Base-by-base conservation (phyloP, 2,113 vertebrate species). In the Mungos mungo region DNA sequence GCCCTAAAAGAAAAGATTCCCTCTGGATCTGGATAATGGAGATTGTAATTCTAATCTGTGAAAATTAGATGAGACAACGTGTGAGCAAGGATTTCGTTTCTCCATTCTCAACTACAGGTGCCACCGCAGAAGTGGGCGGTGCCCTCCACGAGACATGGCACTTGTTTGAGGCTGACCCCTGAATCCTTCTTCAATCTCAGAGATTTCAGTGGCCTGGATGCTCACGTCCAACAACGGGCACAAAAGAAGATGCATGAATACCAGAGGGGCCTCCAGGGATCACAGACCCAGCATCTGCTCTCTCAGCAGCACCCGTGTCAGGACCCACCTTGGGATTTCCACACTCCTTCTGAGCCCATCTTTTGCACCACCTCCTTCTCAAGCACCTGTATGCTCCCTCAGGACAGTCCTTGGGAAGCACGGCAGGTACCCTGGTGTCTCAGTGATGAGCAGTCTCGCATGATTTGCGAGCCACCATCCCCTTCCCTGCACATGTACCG, bases 21-120 rank as follows among this genome's bases (percentile, higher is more conserved):
- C 31, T 63, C 1, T 82, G 60, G 50, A 25, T 77, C 52, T 45
- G 33, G 21, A 33, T 21, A 45, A 5, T 45, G 50, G 66, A 31
- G 7, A n/a, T 45, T 23, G 33, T 31, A 50, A n/a, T 27, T 93
- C 41, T 38, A 11, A 69, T 31, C 74, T 82, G 35, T 50, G 69
- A 72, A 52, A 19, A 68, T 81, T 41, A 16, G 1, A 29, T 5
- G 50, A 85, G 71, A n/a, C 25, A 60, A 47, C 15, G 21, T 23
- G 52, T 77, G 33, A 50, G 1, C 16, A 50, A 86, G 72, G 14
- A 50, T 68, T 90, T 57, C 45, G 6, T 21, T 83, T 96, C 45
- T 97, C 4, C 38, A 18, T 95, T 95, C 85, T 94, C 5, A 15
- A 41, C 85, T 47, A 69, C 81, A 98, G 97, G 60, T 82, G 33